Conservation (phyloP, 2,888 invertebrate species). For the Coleophora flavipennella region DNA sequence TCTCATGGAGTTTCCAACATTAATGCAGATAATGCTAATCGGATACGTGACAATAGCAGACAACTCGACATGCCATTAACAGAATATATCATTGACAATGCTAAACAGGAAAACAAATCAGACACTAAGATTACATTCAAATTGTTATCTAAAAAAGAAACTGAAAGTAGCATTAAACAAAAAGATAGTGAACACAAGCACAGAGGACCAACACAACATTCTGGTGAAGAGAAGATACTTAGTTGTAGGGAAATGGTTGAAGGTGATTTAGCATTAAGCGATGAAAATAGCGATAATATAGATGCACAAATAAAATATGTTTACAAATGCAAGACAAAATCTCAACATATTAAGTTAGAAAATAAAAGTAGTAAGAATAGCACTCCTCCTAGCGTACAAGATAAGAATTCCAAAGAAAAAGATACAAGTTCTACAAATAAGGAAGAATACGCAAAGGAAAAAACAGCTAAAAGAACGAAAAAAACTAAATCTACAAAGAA, state of each 20-base stretch:
- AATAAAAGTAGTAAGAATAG: background rate
- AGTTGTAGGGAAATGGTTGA: conserved; percentile 30
- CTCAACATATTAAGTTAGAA: background rate
- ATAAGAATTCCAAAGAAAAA: background rate
- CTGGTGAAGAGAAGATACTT: background rate
- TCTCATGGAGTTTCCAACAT: too few relatives aligned
- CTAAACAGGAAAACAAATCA: background rate
- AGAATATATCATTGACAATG: background rate
- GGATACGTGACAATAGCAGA: too few relatives aligned
- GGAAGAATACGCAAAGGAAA: conserved; percentile 3
- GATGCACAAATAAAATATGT: conserved; percentile 3
- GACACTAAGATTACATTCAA: background rate
- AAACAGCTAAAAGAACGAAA: conserved; percentile 11
- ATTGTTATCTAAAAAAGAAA: background rate
- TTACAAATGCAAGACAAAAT: background rate
- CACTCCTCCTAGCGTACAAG: background rate
- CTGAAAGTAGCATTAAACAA: background rate
- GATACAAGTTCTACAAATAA: background rate
- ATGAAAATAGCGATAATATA: conserved; percentile 42
- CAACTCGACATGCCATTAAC: too few relatives aligned
- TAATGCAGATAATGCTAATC: too few relatives aligned
- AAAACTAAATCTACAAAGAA: conserved; percentile 29
- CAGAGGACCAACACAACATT: too few relatives aligned
- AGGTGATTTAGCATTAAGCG: conserved; percentile 56
- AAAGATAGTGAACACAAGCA: too few relatives aligned